Conservation (phyloP, 2,113 vertebrate genomes). For the Eclectus roratus region DNA sequence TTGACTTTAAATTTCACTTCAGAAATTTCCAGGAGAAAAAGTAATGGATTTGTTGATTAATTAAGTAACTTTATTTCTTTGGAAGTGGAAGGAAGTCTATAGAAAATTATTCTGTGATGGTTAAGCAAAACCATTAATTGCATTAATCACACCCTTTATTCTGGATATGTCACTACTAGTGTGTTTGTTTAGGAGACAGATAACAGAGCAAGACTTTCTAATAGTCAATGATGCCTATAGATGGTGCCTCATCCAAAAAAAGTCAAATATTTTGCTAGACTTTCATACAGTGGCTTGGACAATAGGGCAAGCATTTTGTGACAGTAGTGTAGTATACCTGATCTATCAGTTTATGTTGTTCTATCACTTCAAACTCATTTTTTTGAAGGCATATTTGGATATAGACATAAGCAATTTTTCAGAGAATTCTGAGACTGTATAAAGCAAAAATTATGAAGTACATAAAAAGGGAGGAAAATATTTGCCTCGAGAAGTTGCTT, state of each 20-base stretch:
- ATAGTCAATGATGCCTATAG: not conserved
- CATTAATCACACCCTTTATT: not conserved
- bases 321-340: not conserved
- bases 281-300: not conserved
- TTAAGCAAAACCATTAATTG: not conserved
- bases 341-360: not conserved
- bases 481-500: not conserved
- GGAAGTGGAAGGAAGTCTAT: not conserved
- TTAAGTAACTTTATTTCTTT: not conserved
- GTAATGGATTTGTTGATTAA: not conserved
- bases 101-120: not conserved
- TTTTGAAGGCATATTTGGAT: not conserved
- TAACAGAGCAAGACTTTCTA: not conserved
- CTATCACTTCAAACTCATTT: not conserved
- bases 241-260: not conserved
- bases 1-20: not conserved
- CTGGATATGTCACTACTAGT: not conserved
- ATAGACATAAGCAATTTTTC: not conserved
- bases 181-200: not conserved
- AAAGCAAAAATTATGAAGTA: not conserved
- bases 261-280: not conserved
- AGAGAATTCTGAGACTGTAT: not conserved
- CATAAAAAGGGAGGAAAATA: not conserved
- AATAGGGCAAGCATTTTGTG: not conserved
- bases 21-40: not conserved